Evolutionary conservation across 2,888 invertebrate genomes (phyloP).

Genomic region (Heliconius cydno): DNA sequence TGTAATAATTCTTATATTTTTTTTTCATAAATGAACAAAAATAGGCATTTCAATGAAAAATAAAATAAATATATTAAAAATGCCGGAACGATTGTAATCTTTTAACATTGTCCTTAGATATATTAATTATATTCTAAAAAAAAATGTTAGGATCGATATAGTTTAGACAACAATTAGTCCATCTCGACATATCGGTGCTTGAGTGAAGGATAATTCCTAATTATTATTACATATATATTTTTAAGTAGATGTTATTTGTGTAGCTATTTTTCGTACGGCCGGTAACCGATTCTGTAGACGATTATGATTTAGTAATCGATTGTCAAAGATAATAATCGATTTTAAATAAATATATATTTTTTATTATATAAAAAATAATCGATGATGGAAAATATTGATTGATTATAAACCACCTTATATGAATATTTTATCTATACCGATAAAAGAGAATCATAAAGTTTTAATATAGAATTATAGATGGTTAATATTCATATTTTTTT

Average conservation of each 20-base stretch:
- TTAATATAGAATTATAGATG: neutral
- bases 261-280: conserved; percentile 51
- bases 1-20: neutral
- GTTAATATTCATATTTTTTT: neutral
- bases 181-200: conserved; percentile 83
- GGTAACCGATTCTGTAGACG: conserved; percentile 14
- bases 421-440: conserved; percentile 1
- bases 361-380: neutral
- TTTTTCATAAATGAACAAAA: neutral
- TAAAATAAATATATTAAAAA: conserved; percentile 7
- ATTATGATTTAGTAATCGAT: conserved; percentile 1
- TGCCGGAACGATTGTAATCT: conserved; percentile 7
- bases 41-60: too few relatives aligned
- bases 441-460: neutral
- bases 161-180: conserved; percentile 71
- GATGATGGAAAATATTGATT: neutral
- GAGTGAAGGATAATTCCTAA: conserved; percentile 74
- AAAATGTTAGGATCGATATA: conserved; percentile 58
- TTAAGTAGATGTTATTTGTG: conserved; percentile 52
- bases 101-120: conserved; percentile 67
- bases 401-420: neutral
- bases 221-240: conserved; percentile 58
- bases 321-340: neutral
- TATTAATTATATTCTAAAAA: conserved; percentile 74
- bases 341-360: neutral